phyloP scores from a whole-genome alignment of 1,140 invertebrate species.

The Eufriesea mexicana region DNA sequence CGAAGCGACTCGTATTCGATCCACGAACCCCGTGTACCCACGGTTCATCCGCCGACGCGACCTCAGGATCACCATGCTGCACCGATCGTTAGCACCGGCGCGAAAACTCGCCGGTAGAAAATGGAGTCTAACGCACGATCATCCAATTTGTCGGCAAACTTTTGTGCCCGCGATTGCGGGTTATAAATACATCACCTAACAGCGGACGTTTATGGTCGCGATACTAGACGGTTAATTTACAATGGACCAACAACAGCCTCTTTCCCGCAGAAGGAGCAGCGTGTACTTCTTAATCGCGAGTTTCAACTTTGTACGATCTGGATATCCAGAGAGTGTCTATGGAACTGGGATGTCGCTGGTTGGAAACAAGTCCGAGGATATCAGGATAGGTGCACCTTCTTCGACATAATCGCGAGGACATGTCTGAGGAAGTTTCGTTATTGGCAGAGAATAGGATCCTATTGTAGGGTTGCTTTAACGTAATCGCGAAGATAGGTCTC shows the following conservation, averaged over 20 bases:
- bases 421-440: no score
- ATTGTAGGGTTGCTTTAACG: no score
- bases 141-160: slow-evolving; percentile 62
- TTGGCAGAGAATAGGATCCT: no score
- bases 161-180: slow-evolving; percentile 53
- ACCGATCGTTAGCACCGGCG: slow-evolving; percentile 25
- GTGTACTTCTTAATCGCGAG: not conserved
- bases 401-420: no score
- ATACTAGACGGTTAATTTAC: slow-evolving; percentile 58
- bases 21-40: not conserved
- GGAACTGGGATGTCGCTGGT: no score
- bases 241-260: not conserved
- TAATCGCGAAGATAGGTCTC: no score
- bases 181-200: slow-evolving; percentile 60
- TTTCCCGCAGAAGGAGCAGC: no score
- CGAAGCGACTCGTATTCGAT: not conserved
- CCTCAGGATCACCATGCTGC: not conserved
- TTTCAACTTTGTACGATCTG: not conserved
- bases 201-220: slow-evolving; percentile 56
- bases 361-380: no score
- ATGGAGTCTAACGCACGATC: slow-evolving; percentile 44
- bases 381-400: no score
- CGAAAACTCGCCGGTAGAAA: not conserved
- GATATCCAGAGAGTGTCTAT: no score
- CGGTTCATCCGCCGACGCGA: not conserved